Evolutionary conservation across 2,888 invertebrate species (phyloP), one percentile per base, ranked within the genome.

Genomic region (Pachliopta kotzebuea): DNA sequence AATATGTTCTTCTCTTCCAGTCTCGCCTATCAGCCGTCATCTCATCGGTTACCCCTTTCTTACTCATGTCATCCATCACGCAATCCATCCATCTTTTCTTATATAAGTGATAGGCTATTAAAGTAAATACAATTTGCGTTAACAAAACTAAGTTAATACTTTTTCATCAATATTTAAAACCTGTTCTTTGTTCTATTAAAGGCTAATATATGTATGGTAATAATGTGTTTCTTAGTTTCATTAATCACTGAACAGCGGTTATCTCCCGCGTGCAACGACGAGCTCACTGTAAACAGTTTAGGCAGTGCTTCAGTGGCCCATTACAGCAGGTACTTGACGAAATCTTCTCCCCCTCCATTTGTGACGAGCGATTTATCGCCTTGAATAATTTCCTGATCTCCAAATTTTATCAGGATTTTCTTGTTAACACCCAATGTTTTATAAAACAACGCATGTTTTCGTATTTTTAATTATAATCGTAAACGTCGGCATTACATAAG

Each of bases 161-260:
- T n/a, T n/a, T n/a, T n/a, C n/a, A n/a, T n/a, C 1, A 37, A 37
- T 11, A 37, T n/a, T 18, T 49, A 20, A 59, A 26, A 6, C 3
- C 26, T 26, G 6, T 26, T 26, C 3, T 11, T 37, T 37, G 4
- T 4, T 37, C 37, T 37, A 11, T 37, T 17, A 37, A 37, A 37
- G 14, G 37, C 14, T 14, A 37, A 37, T 53, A 23, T 17, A n/a
- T 49, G 37, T 54, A 29, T 24, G 20, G 73, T 61, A 72, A 74
- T 75, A 79, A 81, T 81, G 77, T 80, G 74, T 81, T 81, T 81
- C 80, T 81, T 83, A 84, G 84, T 85, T 77, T 73, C 71, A 77
- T 76, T 74, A 74, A 71, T 74, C 78, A 79, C 80, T 71, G 76
- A 81, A 81, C 79, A 76, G 80, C 74, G 76, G 79, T 79, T 83